A percentile compares a stretch with the other conserved stretches of the same genome.
Conservation (phyloP, 2,113 vertebrate genomes). For the Sinocyclocheilus anophthalmus region DNA sequence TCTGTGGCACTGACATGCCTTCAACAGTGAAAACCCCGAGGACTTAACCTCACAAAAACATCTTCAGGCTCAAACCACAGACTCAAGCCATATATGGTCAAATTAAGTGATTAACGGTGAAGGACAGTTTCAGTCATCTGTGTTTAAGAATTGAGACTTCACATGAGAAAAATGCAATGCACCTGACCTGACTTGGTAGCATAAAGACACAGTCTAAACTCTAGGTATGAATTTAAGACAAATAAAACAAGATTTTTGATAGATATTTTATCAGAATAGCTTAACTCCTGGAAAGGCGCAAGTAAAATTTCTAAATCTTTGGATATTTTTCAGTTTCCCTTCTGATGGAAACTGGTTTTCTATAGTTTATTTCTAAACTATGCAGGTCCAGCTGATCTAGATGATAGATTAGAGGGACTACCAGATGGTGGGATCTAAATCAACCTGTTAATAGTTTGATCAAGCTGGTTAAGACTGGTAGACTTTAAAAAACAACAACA, state of each 20-base stretch:
- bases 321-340: background rate
- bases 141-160: background rate
- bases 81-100: background rate
- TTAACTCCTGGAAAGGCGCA: background rate
- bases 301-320: background rate
- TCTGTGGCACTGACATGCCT: constrained; percentile 9
- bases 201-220: background rate
- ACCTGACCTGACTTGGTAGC: background rate
- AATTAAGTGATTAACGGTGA: background rate
- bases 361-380: background rate
- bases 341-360: background rate
- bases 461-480: background rate
- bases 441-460: background rate
- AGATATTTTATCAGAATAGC: background rate
- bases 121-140: constrained; percentile 17
- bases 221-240: background rate
- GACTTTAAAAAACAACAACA: background rate
- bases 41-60: constrained; percentile 12
- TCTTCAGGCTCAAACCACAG: constrained; percentile 2
- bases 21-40: background rate
- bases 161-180: constrained; percentile 1
- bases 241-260: background rate
- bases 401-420: background rate
- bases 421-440: background rate
- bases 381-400: background rate